These are phyloP conservation scores for Campylomormyrus tamandua DNA, from an alignment of 2,113 vertebrate species.

Conservation along the genomic window DNA sequence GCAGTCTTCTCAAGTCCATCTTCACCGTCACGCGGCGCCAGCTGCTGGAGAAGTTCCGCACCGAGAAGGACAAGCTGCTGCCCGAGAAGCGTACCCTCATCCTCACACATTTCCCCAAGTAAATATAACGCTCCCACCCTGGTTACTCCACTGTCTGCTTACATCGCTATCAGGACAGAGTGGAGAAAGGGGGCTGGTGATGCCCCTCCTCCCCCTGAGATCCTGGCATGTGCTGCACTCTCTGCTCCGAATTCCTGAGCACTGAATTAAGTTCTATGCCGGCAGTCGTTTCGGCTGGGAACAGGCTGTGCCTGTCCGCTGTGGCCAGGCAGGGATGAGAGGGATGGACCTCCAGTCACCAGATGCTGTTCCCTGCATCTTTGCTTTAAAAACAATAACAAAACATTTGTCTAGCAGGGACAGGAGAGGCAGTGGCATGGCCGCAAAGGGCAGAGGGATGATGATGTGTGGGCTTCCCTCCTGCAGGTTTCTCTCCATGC, in stretches of 20 bases:
- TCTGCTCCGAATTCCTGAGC: not conserved
- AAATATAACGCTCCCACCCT: slow-evolving; percentile 29
- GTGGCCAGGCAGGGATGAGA: not conserved
- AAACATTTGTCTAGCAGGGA: not conserved
- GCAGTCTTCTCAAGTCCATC: slow-evolving; percentile 92
- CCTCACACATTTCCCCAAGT: slow-evolving; percentile 98
- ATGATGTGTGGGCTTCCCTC: not conserved
- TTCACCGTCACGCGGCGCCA: slow-evolving; percentile 92
- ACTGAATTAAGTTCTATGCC: not conserved
- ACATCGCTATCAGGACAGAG: not conserved
- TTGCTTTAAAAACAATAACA: not conserved
- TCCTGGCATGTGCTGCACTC: not conserved
- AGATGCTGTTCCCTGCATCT: not conserved
- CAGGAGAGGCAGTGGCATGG: not conserved
- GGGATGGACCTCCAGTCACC: not conserved
- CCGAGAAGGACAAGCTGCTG: slow-evolving; percentile 96
- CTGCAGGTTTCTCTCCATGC: slow-evolving; percentile 92
- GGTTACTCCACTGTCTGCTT: too few species aligned
- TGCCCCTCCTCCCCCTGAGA: not conserved
- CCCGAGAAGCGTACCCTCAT: slow-evolving; percentile 95
- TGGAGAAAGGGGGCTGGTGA: not conserved
- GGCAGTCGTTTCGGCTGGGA: not conserved
- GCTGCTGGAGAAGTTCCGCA: slow-evolving; percentile 93
- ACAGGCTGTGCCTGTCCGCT: not conserved
- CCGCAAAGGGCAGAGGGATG: not conserved